Evolutionary conservation across 2,888 invertebrate genomes (phyloP), one percentile per base, ranked within the genome.

Genomic region (Cotesia congregata): DNA sequence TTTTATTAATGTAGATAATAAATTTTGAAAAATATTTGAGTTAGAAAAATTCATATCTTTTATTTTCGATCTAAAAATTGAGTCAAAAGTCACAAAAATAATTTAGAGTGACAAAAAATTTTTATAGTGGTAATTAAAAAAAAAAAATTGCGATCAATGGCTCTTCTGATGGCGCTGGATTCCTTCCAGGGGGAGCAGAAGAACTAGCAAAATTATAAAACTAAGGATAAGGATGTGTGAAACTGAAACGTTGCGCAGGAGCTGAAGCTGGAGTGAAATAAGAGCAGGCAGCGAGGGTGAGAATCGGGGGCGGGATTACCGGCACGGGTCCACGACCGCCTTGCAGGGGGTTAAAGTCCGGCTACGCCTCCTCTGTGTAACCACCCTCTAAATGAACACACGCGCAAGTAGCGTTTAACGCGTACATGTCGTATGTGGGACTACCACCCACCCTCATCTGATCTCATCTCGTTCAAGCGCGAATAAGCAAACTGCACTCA

Each of bases 271-370:
- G 30, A 69, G 50, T 40, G 20, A 67, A 40, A 69, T 12, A 61
- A 64, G 61, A 17, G 59, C 69, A 64, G 77, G 77, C 74, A 17
- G 39, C 69, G 68, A 77, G 77, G 76, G 76, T 74, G 77, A 75
- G 70, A 79, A 77, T 39, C 71, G 20, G 79, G 76, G 82, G 82
- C 82, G 82, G 81, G 81, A 80, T 80, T 71, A 76, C 78, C 65
- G 12, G 50, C 12, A 12, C 73, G 74, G 76, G 77, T 77, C 77
- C 77, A 77, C 74, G 74, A 77, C 74, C 77, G 77, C 77, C 77
- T 77, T 65, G 59, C 60, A 50, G 67, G 70, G 77, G 74, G 77
- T 74, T 74, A 61, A 71, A 70, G 77, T 77, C 77, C 77, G 77
- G 77, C 70, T 70, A 77, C 77, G 77, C 77, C 77, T 77, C 74